Conservation (phyloP, 2,888 invertebrate genomes). For the Drosophila cognata region DNA sequence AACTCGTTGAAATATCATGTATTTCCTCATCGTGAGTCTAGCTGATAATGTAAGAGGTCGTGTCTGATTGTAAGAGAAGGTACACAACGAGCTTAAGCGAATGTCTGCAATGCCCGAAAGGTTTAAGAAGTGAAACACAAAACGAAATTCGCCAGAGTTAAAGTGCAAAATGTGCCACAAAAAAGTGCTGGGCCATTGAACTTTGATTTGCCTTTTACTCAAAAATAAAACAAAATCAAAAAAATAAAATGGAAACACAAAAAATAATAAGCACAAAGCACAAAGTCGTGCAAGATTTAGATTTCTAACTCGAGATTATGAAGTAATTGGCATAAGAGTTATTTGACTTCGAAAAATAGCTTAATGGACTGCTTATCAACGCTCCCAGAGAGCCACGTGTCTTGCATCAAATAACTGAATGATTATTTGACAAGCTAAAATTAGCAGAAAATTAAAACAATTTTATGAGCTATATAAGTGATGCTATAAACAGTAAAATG, state of each 20-base stretch:
- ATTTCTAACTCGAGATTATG: slow-evolving; percentile 43
- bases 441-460: slow-evolving; percentile 28
- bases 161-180: slow-evolving; percentile 39
- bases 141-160: slow-evolving; percentile 6
- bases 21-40: slow-evolving; percentile 31
- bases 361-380: slow-evolving; percentile 31
- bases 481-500: slow-evolving; percentile 8
- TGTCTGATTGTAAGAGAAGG: slow-evolving; percentile 28
- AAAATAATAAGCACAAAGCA: slow-evolving; percentile 11
- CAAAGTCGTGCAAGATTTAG: slow-evolving; percentile 33
- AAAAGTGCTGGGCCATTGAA: slow-evolving; percentile 53
- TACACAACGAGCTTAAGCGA: slow-evolving; percentile 12
- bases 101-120: slow-evolving; percentile 14
- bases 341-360: neutral
- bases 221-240: neutral
- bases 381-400: neutral
- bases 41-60: slow-evolving; percentile 37
- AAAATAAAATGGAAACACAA: neutral
- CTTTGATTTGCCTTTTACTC: slow-evolving; percentile 69
- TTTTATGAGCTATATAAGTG: slow-evolving; percentile 22
- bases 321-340: slow-evolving; percentile 2
- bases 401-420: neutral
- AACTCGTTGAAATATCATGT: slow-evolving; percentile 44
- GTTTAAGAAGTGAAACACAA: slow-evolving; percentile 8
- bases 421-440: slow-evolving; percentile 26